Conservation (phyloP, 2,797 vertebrate species). For the Morelia viridis region DNA sequence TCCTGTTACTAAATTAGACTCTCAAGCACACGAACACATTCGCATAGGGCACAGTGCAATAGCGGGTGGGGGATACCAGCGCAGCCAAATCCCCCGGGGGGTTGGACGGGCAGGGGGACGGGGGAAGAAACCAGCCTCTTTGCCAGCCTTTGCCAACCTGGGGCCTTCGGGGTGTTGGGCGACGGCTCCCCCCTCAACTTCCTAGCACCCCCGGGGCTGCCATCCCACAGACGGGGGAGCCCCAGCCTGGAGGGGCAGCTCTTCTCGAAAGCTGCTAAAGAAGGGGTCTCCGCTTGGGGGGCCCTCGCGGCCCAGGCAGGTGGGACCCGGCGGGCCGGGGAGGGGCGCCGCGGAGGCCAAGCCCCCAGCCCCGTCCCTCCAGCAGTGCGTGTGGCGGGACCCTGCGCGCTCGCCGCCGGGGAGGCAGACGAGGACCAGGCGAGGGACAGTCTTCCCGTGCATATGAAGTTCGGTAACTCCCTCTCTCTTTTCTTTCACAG, state of each 20-base stretch:
- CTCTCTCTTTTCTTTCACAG: conserved; percentile 84
- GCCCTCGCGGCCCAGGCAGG: not conserved
- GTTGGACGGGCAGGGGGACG: not conserved
- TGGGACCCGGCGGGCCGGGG: not conserved
- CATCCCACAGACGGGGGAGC: not conserved
- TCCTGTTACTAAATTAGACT: not conserved
- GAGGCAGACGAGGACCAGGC: conserved; percentile 51
- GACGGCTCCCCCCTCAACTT: not conserved
- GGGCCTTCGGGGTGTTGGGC: not conserved
- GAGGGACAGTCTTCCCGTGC: conserved; percentile 47
- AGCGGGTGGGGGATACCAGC: not conserved
- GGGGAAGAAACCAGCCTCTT: not conserved
- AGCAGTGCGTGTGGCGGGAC: not conserved
- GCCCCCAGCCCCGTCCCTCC: not conserved
- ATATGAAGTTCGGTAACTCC: conserved; percentile 76
- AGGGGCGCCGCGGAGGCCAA: not conserved
- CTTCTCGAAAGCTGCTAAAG: not conserved
- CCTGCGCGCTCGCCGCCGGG: conserved; percentile 32
- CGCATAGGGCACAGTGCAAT: not conserved
- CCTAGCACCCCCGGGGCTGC: not conserved
- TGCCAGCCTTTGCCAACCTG: not conserved
- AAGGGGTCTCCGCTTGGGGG: not conserved
- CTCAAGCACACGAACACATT: not conserved
- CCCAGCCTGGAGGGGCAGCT: not conserved
- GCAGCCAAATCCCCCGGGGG: no score